Evolutionary conservation across 2,797 vertebrate genomes (phyloP), one percentile per base, ranked within the genome.

Genomic region (Arremon aurantiirostris): DNA sequence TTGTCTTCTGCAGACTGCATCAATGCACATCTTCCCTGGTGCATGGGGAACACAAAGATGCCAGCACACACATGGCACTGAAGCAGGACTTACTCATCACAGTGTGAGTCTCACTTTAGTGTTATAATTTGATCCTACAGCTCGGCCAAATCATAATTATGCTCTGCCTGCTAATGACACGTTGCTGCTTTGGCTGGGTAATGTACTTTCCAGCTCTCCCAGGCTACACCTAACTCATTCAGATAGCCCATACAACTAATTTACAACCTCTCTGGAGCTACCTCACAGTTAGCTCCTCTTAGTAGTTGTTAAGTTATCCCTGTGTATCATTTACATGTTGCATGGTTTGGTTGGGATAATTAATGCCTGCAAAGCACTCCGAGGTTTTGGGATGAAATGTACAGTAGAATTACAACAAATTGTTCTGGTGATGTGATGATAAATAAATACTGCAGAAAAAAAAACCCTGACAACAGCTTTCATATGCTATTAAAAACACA

Each of bases 321-420:
- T 81, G 11, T 34, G 53, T 84, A 69, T 92, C 44, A 42, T 93
- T 94, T 82, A 59, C 77, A 39, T 23, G n/a, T 86, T 91, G 82
- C 72, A 53, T 16, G 49, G 44, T 66, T 83, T 81, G 55, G 55
- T 78, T 26, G 50, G 63, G 59, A 50, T 94, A 96, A 96, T 88
- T 92, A 87, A 82, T 34, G 76, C 55, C 64, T 81, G 55, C 70
- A 81, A 90, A 97, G 35, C 69, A 80, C 87, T 66, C 80, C 17
- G 52, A 93, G 79, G 59, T 53, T 93, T 81, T 80, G 46, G 59
- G 63, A 65, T 90, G 32, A 90, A 93, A 93, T 5, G 4, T 80
- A 64, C 55, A 76, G 77, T 82, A 69, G 93, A 95, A 91, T 81
- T 95, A 82, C 65, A 90, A 70, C 34, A 17, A 83, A 82, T 91